Evolutionary conservation across 2,888 invertebrate genomes (phyloP), one percentile per base, ranked within the genome.

Genomic region (Heliconius hortense): DNA sequence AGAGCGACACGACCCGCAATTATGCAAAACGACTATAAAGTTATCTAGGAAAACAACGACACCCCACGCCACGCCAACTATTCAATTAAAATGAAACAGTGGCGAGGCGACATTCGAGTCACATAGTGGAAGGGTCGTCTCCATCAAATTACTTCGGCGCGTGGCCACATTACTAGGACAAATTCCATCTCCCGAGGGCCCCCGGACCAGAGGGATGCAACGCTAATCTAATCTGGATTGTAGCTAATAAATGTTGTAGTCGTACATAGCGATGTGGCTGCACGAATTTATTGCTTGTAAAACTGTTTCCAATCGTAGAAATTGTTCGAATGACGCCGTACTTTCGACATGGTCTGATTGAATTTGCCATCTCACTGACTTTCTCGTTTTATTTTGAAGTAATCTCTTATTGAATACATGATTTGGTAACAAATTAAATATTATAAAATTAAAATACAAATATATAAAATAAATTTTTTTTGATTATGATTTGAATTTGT

Each of bases 161-260:
- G 94, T 93, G 94, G 92, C 93, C 88, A 89, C 91, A 93, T 93
- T 92, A 93, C 91, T 88, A 87, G 90, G 92, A 93, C 93, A 92
- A 92, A 92, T 90, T 91, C 86, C 87, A 83, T 82, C 88, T 90
- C 91, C 90, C 90, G 78, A 80, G 91, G 90, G 92, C 78, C 74
- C 82, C 80, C 82, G 81, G 82, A 82, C 82, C 80, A 81, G 79
- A 85, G 90, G 89, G 93, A 92, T 93, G 93, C 93, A 93, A 90
- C 89, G 87, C 91, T 93, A 92, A 94, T 93, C 93, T 93, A 93
- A 94, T 94, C 93, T 88, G 89, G 91, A 91, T 91, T 91, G 92
- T 87, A 93, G 90, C 92, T 93, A 93, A 94, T 94, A 94, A 94
- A 94, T 94, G 93, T 93, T 90, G 89, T 89, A 92, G 84, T 88